A percentile compares a stretch with the other conserved stretches of the same genome.
phyloP scores from a whole-genome alignment of 2,797 vertebrate genomes.

The Adrianichthys oophorus region DNA sequence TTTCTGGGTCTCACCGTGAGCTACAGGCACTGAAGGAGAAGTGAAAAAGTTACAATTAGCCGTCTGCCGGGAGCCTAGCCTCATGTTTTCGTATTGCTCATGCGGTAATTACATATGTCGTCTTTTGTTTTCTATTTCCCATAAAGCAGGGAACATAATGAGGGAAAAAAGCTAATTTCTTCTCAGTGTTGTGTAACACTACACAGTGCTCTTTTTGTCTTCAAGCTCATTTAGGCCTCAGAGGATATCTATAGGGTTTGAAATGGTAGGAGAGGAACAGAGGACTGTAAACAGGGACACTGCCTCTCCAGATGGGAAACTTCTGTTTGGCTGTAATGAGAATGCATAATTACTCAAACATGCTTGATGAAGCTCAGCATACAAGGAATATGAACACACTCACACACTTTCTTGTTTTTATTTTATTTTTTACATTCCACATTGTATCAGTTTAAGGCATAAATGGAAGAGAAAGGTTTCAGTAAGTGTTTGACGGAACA shows the following conservation, averaged over 20 bases:
- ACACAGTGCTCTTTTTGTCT: constrained; percentile 61
- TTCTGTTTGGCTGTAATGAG: constrained; percentile 65
- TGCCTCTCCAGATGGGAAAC: constrained; percentile 69
- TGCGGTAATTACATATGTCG: constrained; percentile 76
- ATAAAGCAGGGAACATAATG: constrained; percentile 67
- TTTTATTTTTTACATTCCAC: constrained; percentile 37
- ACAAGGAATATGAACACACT: constrained; percentile 45
- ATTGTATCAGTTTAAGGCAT: constrained; percentile 42
- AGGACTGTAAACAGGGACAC: constrained; percentile 57
- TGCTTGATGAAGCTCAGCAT: constrained; percentile 59
- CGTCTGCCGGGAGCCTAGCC: constrained; percentile 64
- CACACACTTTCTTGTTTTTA: constrained; percentile 5
- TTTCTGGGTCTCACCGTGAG: constrained; percentile 55
- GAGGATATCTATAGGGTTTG: constrained; percentile 53
- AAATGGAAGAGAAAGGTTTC: constrained; percentile 49
- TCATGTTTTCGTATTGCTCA: constrained; percentile 75
- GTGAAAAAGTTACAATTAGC: constrained; percentile 71
- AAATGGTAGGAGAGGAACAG: constrained; percentile 49
- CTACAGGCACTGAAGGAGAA: constrained; percentile 64
- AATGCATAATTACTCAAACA: constrained; percentile 66
- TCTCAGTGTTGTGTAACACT: constrained; percentile 33
- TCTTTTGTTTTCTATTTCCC: constrained; percentile 74
- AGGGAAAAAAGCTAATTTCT: constrained; percentile 52
- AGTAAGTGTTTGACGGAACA: constrained; percentile 47
- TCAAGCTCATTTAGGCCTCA: constrained; percentile 64